Conservation (phyloP, 2,888 invertebrate species). For the Pseudeuparius sepicola region DNA sequence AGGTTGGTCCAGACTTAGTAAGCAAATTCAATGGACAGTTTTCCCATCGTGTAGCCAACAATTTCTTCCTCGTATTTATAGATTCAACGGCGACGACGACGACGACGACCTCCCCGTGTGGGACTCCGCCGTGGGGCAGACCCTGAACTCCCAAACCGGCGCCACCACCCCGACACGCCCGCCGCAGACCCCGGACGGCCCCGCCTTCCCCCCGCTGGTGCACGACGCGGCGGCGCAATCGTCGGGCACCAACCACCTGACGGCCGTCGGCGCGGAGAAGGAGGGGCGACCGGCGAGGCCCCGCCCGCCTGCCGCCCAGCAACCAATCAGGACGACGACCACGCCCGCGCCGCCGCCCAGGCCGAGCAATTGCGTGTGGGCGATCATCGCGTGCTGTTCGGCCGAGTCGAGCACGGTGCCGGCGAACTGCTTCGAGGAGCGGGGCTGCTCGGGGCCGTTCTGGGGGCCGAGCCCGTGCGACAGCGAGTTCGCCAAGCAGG, state of each 20-base stretch:
- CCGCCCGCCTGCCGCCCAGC: not conserved
- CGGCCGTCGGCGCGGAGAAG: constrained; percentile 6
- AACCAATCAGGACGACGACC: not conserved
- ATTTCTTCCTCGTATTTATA: too few relatives aligned
- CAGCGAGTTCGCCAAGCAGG: constrained; percentile 47
- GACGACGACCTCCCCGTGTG: constrained; percentile 32
- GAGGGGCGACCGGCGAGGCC: not conserved
- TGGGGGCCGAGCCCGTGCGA: constrained; percentile 66
- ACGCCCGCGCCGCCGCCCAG: constrained; percentile 14
- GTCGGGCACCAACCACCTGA: constrained; percentile 9
- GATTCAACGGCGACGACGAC: constrained; percentile 25
- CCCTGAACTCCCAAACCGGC: not conserved
- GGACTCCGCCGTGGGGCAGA: constrained; percentile 16
- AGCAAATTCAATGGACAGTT: too few relatives aligned
- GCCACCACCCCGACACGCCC: constrained; percentile 16
- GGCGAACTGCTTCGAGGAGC: constrained; percentile 57
- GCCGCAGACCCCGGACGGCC: constrained; percentile 13
- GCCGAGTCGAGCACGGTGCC: constrained; percentile 40
- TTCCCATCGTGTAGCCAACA: too few relatives aligned
- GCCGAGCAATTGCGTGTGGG: constrained; percentile 53
- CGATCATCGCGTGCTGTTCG: constrained; percentile 64
- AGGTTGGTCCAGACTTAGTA: too few relatives aligned
- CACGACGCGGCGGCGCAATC: constrained; percentile 20
- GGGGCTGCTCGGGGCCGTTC: constrained; percentile 62
- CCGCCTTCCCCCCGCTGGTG: constrained; percentile 24